Evolutionary conservation across 2,113 vertebrate species (phyloP).

Genomic region (Nesoenas mayeri): DNA sequence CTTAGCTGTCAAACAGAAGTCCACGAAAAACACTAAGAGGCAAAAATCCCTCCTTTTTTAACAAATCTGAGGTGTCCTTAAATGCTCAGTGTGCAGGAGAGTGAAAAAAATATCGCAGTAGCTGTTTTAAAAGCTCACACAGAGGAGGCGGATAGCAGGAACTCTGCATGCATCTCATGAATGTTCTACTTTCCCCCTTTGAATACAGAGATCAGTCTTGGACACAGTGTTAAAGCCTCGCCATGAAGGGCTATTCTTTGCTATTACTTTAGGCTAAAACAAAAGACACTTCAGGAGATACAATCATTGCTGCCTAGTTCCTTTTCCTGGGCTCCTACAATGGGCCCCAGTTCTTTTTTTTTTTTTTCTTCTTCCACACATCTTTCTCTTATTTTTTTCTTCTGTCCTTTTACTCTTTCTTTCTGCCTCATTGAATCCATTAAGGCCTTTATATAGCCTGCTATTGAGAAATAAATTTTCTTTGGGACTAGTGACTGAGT

Average conservation of each 20-base stretch:
- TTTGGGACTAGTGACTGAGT: slow-evolving; percentile 60
- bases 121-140: slow-evolving; percentile 69
- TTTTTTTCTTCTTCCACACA: slow-evolving; percentile 74
- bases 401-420: slow-evolving; percentile 75
- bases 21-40: slow-evolving; percentile 66
- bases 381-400: slow-evolving; percentile 74
- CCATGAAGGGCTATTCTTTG: slow-evolving; percentile 86
- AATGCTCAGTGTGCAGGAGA: slow-evolving; percentile 63
- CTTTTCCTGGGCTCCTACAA: slow-evolving; percentile 81
- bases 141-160: slow-evolving; percentile 67
- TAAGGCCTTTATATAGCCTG: slow-evolving; percentile 75
- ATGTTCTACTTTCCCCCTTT: slow-evolving; percentile 88
- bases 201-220: slow-evolving; percentile 92
- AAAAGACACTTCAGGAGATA: slow-evolving; percentile 91
- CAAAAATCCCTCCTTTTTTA: slow-evolving; percentile 54
- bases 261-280: slow-evolving; percentile 83
- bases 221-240: slow-evolving; percentile 78
- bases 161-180: slow-evolving; percentile 98
- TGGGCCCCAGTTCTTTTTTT: slow-evolving; percentile 74
- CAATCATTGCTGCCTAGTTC: slow-evolving; percentile 82
- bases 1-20: slow-evolving; percentile 46
- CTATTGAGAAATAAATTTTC: slow-evolving; percentile 77
- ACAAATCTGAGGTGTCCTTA: slow-evolving; percentile 68
- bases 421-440: slow-evolving; percentile 86
- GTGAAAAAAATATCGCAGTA: slow-evolving; percentile 4